phyloP scores from a whole-genome alignment of 2,888 invertebrate species.

The Eurytoma californica region DNA sequence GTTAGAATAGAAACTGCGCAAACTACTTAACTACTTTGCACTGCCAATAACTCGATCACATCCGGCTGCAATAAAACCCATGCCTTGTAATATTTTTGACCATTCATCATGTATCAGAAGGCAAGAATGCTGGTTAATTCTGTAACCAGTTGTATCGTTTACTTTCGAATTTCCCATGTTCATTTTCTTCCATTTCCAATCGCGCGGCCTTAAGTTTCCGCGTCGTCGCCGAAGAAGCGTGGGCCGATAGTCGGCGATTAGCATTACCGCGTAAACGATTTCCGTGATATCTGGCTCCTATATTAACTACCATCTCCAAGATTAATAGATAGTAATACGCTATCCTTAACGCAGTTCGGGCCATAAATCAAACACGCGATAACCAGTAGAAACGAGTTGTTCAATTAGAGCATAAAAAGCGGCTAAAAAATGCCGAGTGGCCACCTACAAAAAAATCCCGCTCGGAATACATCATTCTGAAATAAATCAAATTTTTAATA shows the following conservation, averaged over 20 bases:
- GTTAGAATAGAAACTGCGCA: neutral
- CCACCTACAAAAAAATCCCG: no score
- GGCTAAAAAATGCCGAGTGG: neutral
- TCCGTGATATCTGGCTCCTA: conserved; percentile 38
- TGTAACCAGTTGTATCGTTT: conserved; percentile 34
- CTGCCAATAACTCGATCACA: neutral
- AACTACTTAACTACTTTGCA: conserved; percentile 1
- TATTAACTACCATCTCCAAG: conserved; percentile 49
- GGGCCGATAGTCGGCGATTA: conserved; percentile 43
- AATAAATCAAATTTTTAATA: no score
- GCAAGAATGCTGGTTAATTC: neutral
- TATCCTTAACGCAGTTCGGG: conserved; percentile 27
- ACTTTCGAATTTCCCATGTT: conserved; percentile 27
- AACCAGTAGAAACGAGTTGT: conserved; percentile 13
- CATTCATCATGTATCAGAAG: conserved; percentile 30
- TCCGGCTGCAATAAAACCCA: conserved; percentile 22
- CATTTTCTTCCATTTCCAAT: conserved; percentile 14
- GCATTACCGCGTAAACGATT: conserved; percentile 38
- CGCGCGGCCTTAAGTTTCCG: conserved; percentile 23
- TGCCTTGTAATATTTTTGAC: neutral
- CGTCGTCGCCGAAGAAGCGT: conserved; percentile 33
- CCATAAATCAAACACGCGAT: conserved; percentile 40
- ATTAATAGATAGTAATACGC: conserved; percentile 48
- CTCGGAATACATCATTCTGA: no score
- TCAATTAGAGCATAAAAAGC: conserved; percentile 14